These are phyloP conservation scores for Mungos mungo DNA, from an alignment of 2,113 vertebrate genomes.

Conservation along the genomic window DNA sequence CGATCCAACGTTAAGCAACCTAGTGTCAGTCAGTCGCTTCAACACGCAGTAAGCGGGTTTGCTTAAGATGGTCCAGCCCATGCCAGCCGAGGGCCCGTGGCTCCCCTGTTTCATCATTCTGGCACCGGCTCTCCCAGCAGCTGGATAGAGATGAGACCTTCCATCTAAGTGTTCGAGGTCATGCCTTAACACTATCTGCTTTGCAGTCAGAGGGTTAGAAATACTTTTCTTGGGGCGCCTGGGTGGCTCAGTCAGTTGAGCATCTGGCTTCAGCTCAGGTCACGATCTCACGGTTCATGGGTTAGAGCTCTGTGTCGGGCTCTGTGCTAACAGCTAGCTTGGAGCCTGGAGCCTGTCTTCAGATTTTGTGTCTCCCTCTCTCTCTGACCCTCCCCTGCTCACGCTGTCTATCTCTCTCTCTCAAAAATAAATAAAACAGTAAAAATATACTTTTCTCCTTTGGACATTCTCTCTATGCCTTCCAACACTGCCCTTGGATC, in stretches of 20 bases:
- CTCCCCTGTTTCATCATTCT: not conserved
- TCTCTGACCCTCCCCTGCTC: too few species aligned
- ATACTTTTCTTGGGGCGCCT: not conserved
- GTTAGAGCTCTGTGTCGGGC: too few species aligned
- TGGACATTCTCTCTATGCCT: not conserved
- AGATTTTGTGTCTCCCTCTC: too few species aligned
- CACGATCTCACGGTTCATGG: too few species aligned
- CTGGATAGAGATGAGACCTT: not conserved
- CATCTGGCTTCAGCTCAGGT: too few species aligned
- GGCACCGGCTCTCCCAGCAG: not conserved
- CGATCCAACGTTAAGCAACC: not conserved
- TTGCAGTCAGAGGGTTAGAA: not conserved
- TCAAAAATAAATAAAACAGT: too few species aligned
- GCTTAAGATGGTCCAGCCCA: not conserved
- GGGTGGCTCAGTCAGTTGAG: too few species aligned
- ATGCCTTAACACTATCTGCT: not conserved
- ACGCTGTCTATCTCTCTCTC: too few species aligned
- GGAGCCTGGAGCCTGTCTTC: too few species aligned
- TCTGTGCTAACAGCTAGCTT: too few species aligned
- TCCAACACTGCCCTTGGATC: not conserved
- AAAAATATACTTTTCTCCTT: not conserved
- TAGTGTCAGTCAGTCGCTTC: accelerated
- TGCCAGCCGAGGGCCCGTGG: not conserved
- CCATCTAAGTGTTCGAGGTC: not conserved
- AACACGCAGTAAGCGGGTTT: not conserved